phyloP scores from a whole-genome alignment of 2,888 invertebrate genomes.

The Thymelicus acteon region DNA sequence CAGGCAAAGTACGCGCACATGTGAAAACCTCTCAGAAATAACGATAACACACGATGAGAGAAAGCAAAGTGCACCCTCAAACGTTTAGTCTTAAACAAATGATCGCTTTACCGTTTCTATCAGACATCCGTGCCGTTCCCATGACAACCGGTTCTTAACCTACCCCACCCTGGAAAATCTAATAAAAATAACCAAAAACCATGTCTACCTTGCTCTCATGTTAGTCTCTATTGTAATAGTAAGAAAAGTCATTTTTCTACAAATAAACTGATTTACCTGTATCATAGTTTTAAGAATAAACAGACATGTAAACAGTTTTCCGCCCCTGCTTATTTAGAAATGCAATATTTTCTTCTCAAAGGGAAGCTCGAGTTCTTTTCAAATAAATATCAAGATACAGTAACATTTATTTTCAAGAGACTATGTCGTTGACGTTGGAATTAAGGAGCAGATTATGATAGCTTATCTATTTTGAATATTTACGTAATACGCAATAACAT shows the following conservation, averaged over 20 bases:
- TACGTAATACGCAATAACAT: no score
- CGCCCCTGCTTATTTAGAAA: slow-evolving; percentile 64
- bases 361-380: slow-evolving; percentile 48
- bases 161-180: slow-evolving; percentile 65
- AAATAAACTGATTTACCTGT: slow-evolving; percentile 35
- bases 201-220: slow-evolving; percentile 27
- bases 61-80: slow-evolving; percentile 33
- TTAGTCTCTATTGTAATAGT: slow-evolving; percentile 29
- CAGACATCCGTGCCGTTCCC: slow-evolving; percentile 60
- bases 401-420: slow-evolving; percentile 26
- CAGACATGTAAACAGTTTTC: slow-evolving; percentile 59
- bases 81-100: slow-evolving; percentile 50
- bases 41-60: slow-evolving; percentile 22
- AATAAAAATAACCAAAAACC: slow-evolving; percentile 59
- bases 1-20: not conserved
- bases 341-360: slow-evolving; percentile 59
- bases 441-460: not conserved
- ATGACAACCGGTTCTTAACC: slow-evolving; percentile 63
- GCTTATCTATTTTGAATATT: no score
- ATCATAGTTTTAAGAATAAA: slow-evolving; percentile 48
- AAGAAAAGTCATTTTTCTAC: slow-evolving; percentile 39
- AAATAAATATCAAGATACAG: slow-evolving; percentile 31
- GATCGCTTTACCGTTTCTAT: slow-evolving; percentile 42
- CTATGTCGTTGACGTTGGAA: slow-evolving; percentile 1
- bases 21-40: slow-evolving; percentile 8